Percentiles rank a stretch among this genome's conserved stretches.
These are phyloP conservation scores for Epirrhoe tristata DNA, from an alignment of 2,888 invertebrate species.

Conservation along the genomic window DNA sequence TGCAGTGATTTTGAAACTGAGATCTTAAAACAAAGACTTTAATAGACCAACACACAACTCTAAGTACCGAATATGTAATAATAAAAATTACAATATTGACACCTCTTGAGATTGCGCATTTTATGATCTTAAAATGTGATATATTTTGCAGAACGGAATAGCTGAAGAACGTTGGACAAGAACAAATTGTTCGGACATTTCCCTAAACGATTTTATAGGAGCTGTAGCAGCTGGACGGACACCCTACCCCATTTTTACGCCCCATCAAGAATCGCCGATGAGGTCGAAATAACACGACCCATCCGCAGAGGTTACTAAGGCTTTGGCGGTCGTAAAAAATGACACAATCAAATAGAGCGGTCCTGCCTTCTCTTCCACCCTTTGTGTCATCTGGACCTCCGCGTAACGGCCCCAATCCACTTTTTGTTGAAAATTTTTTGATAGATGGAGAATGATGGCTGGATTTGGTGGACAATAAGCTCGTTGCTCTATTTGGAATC, in stretches of 20 bases:
- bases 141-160: conserved; percentile 1
- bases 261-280: conserved; percentile 42
- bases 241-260: conserved; percentile 29
- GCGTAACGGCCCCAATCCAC: conserved; percentile 30
- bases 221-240: conserved; percentile 22
- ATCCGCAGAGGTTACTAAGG: conserved; percentile 36
- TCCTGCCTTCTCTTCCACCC: conserved; percentile 29
- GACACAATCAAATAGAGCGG: conserved; percentile 40
- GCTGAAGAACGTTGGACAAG: conserved; percentile 6
- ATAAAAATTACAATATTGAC: neutral
- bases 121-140: neutral
- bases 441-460: conserved; percentile 33
- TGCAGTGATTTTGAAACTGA: neutral
- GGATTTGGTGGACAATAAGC: conserved; percentile 7
- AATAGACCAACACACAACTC: neutral
- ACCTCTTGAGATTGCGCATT: neutral
- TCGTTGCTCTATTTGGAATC: conserved; percentile 8
- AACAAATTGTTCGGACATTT: conserved; percentile 15
- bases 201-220: conserved; percentile 18
- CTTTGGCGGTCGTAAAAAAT: conserved; percentile 44
- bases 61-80: neutral
- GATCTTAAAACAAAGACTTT: neutral
- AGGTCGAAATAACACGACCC: conserved; percentile 40
- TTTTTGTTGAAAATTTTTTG: conserved; percentile 42
- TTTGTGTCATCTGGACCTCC: conserved; percentile 42